phyloP scores from a whole-genome alignment of 2,113 vertebrate species.

The Brevimyrus niger region DNA sequence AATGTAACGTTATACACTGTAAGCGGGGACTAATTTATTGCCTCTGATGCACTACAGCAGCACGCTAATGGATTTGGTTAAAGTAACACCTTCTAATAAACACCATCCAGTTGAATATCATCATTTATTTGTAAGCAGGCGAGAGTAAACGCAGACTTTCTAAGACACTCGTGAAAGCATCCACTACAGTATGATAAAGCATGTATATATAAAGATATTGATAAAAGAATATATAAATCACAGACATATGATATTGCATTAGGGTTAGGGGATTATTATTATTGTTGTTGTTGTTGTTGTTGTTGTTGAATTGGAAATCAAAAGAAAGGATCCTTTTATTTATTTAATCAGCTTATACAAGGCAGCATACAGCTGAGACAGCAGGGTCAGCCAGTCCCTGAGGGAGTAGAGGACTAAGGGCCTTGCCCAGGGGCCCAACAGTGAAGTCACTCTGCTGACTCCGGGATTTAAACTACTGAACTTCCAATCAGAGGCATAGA shows the following conservation, averaged over 20 bases:
- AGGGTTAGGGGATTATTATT: neutral
- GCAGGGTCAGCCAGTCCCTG: neutral
- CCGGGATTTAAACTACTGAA: neutral
- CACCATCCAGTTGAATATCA: neutral
- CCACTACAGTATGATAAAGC: neutral
- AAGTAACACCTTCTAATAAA: neutral
- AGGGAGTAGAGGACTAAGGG: neutral
- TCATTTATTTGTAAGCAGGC: neutral
- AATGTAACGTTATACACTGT: neutral
- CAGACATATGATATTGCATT: neutral
- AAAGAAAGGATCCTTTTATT: neutral
- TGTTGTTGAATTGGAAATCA: neutral
- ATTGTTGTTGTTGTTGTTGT: neutral
- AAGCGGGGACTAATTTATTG: slow-evolving; percentile 13
- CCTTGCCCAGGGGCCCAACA: neutral
- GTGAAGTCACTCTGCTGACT: neutral
- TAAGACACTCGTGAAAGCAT: neutral
- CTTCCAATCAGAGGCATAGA: neutral
- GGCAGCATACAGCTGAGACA: neutral
- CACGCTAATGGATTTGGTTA: neutral
- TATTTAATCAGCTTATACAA: neutral
- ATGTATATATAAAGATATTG: neutral
- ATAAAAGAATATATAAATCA: neutral
- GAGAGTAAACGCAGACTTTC: neutral
- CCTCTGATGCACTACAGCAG: neutral